These are phyloP conservation scores for Carterocephalus palaemon DNA, from an alignment of 2,888 invertebrate species.

Conservation along the genomic window DNA sequence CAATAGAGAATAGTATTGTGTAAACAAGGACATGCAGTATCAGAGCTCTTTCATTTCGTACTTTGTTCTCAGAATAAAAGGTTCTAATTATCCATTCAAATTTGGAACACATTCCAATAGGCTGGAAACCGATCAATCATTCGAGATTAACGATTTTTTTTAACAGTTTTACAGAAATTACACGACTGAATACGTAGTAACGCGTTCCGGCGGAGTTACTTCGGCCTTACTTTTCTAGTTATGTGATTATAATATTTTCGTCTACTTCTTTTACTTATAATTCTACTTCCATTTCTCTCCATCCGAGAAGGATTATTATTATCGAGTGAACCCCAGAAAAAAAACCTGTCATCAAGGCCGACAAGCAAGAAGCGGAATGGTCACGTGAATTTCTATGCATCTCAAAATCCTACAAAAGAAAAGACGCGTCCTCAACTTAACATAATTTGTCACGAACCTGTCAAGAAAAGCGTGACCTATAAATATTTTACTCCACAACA, in stretches of 20 bases:
- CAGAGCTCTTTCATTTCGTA: constrained; percentile 14
- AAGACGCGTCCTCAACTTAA: neutral
- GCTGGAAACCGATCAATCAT: neutral
- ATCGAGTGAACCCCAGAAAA: too few species aligned
- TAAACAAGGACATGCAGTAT: constrained; percentile 3
- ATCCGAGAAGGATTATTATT: too few species aligned
- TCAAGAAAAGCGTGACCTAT: constrained; percentile 6
- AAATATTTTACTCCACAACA: constrained; percentile 11
- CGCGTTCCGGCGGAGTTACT: neutral
- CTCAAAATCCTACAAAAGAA: neutral
- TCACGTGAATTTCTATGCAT: neutral
- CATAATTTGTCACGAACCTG: constrained; percentile 11
- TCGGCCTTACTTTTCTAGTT: too few species aligned
- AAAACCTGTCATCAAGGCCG: too few species aligned
- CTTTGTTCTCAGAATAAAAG: constrained; percentile 21
- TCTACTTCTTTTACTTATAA: too few species aligned
- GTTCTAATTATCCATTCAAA: constrained; percentile 23
- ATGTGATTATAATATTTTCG: too few species aligned
- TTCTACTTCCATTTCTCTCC: too few species aligned
- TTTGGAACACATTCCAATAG: constrained; percentile 12
- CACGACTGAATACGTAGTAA: neutral
- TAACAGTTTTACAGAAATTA: neutral
- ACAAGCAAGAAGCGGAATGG: too few species aligned
- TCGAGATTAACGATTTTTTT: too few species aligned
- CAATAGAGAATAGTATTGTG: neutral